These are phyloP conservation scores for Penaeus vannamei DNA, from an alignment of 1,140 invertebrate genomes.

Conservation along the genomic window DNA sequence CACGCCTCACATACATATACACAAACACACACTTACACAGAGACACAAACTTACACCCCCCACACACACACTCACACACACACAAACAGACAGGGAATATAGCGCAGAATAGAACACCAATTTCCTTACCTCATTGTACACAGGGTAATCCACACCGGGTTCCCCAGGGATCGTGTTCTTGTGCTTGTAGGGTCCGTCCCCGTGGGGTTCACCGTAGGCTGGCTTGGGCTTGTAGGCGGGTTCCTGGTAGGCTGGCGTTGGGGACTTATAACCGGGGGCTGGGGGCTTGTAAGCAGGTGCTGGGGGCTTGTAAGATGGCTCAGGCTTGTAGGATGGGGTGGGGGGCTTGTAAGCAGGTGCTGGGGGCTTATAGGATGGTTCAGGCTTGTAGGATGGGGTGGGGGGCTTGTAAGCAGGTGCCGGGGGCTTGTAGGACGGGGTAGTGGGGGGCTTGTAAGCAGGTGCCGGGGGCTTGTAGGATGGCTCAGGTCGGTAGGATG, in stretches of 20 bases:
- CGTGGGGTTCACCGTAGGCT: slow-evolving; percentile 25
- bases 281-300: no score
- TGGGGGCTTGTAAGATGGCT: neutral
- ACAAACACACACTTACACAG: no score
- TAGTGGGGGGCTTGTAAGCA: no score
- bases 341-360: neutral
- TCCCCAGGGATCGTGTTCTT: slow-evolving; percentile 73
- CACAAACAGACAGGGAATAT: no score
- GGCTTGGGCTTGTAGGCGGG: slow-evolving; percentile 2
- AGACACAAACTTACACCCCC: no score
- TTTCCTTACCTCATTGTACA: slow-evolving; percentile 69
- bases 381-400: neutral
- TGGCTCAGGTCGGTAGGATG: neutral
- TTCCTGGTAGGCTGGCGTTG: neutral
- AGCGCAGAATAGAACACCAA: no score
- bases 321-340: neutral
- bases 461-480: neutral
- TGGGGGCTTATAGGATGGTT: neutral
- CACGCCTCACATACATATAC: no score
- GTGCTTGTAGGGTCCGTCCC: slow-evolving; percentile 6
- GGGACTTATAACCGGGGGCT: no score
- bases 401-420: no score
- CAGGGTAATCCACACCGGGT: slow-evolving; percentile 75
- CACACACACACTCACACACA: no score
- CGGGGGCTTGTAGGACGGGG: no score